Evolutionary conservation across 37 sponge, comb jelly and placozoan genomes (phyloP), one percentile per base, ranked within the genome.

Genomic region (Hormiphora californensis): DNA sequence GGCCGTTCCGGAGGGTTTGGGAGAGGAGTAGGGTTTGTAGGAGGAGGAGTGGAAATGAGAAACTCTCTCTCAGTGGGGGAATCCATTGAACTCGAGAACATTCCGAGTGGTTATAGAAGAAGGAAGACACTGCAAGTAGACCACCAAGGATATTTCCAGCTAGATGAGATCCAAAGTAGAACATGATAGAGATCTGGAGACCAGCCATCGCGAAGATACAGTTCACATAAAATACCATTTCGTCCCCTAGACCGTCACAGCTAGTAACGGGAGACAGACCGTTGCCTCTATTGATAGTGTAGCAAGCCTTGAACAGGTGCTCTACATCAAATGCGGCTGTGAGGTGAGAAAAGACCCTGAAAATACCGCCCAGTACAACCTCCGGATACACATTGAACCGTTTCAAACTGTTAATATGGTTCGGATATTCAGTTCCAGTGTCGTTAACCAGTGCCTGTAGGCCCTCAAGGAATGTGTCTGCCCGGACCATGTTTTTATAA

Each of bases 41-140:
- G 43, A 87, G 49, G 17, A 96, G 87, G 86, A 96, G 91, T 0
- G 97, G 97, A 32, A 90, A 63, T 22, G 94, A 92, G 86, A 96
- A 96, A 61, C 97, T 96, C 86, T 96, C 97, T 55, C 97, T 86
- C n/a, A 96, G 81, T 0, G 97, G 97, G 39, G 97, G 94, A 7
- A 95, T 96, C 94, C 97, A 94, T 90, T 92, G 92, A 9, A 96
- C 94, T 32, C 97, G 62, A 19, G 94, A 92, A 8, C 92, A 89
- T 91, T 92, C 31, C 2, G 21, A 55, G 54, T 95, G 93, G 89
- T 95, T 95, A 57, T 87, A 93, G 86, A 95, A 91, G 85, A 91
- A 93, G 38, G 28, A 7, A 32, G 54, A 5, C 0, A 88, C 59
- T 8, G 89, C 65, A 0, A 93, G 43, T 15, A 89, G 15, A 15